Evolutionary conservation across 2,113 vertebrate genomes (phyloP).

Genomic region (Phalacrocorax aristotelis): DNA sequence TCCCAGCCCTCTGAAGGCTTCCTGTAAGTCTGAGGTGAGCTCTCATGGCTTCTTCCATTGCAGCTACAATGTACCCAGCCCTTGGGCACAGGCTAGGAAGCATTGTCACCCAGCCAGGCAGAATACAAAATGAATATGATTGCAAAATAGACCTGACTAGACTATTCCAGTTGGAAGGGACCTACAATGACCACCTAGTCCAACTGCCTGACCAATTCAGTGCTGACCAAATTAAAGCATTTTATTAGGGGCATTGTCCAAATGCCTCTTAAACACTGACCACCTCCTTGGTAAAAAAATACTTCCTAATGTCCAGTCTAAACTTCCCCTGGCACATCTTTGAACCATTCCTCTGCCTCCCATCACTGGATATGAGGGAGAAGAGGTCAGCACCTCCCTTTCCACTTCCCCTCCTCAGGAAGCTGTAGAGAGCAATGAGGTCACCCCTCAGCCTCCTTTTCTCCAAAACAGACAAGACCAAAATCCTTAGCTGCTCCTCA

Average conservation of each 20-base stretch:
- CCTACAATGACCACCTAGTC: background rate
- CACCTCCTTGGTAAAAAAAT: background rate
- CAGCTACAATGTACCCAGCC: background rate
- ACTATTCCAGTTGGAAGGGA: background rate
- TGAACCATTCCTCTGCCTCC: no score
- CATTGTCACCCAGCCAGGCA: background rate
- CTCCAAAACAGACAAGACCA: no score
- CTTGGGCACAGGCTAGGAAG: background rate
- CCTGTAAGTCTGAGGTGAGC: background rate
- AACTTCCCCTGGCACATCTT: no score
- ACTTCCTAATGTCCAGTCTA: background rate
- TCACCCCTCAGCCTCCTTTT: no score
- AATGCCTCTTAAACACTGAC: background rate
- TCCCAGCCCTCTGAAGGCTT: background rate
- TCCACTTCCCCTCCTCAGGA: no score
- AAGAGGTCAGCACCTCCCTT: no score
- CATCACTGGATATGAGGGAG: no score
- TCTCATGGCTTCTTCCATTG: background rate
- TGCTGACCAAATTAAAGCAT: background rate
- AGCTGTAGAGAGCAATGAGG: no score
- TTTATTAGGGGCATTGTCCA: background rate
- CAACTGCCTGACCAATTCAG: background rate
- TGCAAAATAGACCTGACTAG: background rate
- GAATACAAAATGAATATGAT: background rate
- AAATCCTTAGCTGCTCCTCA: no score